Evolutionary conservation across 2,888 invertebrate genomes (phyloP).

Genomic region (Dastarcus helophoroides): DNA sequence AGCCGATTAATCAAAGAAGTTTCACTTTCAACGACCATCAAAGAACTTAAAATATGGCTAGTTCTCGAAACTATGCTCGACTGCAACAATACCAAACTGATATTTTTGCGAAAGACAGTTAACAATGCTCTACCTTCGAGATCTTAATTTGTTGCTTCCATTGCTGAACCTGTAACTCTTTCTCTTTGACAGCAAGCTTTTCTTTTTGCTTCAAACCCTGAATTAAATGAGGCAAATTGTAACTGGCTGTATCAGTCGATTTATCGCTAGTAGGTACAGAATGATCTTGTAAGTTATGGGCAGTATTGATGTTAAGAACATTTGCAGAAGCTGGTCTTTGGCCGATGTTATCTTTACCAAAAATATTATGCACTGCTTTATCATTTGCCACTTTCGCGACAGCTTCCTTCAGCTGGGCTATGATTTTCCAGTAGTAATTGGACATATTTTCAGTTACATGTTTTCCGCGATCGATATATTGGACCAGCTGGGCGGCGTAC

Average conservation of each 20-base stretch:
- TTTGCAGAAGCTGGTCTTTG: too few species aligned
- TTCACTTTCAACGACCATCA: constrained; percentile 44
- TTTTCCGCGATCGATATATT: too few species aligned
- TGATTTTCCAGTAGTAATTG: constrained; percentile 32
- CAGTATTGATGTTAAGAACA: too few species aligned
- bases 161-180: constrained; percentile 29
- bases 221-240: neutral
- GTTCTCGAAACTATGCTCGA: constrained; percentile 53
- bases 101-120: neutral
- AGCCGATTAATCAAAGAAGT: constrained; percentile 49
- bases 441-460: too few species aligned
- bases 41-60: constrained; percentile 50
- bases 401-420: constrained; percentile 37
- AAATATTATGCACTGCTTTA: constrained; percentile 31
- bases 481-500: too few species aligned
- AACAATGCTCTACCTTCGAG: constrained; percentile 21
- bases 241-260: too few species aligned
- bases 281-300: neutral
- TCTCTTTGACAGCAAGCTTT: constrained; percentile 8
- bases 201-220: neutral
- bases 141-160: constrained; percentile 35
- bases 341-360: constrained; percentile 35
- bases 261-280: neutral
- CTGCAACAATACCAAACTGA: constrained; percentile 26
- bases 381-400: constrained; percentile 35